phyloP scores from a whole-genome alignment of 1,140 invertebrate species.

The Platyura marginata region DNA sequence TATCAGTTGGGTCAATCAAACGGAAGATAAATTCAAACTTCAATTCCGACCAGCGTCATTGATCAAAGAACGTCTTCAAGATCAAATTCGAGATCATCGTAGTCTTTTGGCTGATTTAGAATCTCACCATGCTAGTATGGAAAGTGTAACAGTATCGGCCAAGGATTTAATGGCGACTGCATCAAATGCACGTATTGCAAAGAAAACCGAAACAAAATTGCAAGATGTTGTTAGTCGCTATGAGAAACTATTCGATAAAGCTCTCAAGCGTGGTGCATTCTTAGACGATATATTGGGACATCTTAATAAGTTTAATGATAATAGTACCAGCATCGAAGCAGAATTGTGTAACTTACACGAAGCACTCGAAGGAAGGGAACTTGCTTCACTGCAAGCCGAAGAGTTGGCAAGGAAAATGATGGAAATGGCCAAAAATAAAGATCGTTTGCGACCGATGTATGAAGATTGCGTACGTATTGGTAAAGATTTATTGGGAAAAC shows the following conservation, averaged over 20 bases:
- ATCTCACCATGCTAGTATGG: conserved; percentile 65
- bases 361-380: conserved; percentile 51
- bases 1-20: conserved; percentile 64
- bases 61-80: conserved; percentile 72
- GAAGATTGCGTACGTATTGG: conserved; percentile 65
- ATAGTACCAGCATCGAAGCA: conserved; percentile 44
- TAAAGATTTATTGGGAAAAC: conserved; percentile 66
- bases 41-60: conserved; percentile 67
- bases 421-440: conserved; percentile 28
- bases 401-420: conserved; percentile 46
- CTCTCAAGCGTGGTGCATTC: conserved; percentile 56
- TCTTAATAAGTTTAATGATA: conserved; percentile 50
- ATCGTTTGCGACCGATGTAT: conserved; percentile 30
- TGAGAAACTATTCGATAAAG: conserved; percentile 67
- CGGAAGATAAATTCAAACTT: conserved; percentile 66
- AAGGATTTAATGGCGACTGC: conserved; percentile 62
- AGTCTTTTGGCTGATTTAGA: conserved; percentile 66
- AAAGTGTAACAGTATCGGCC: conserved; percentile 58
- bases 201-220: conserved; percentile 74
- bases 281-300: conserved; percentile 61
- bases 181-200: conserved; percentile 68
- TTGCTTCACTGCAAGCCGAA: conserved; percentile 43
- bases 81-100: conserved; percentile 71
- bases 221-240: conserved; percentile 68
- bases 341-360: conserved; percentile 57